Percentiles rank a stretch among this genome's conserved stretches.
Conservation (phyloP, 2,113 vertebrate species). For the Engystomops pustulosus region DNA sequence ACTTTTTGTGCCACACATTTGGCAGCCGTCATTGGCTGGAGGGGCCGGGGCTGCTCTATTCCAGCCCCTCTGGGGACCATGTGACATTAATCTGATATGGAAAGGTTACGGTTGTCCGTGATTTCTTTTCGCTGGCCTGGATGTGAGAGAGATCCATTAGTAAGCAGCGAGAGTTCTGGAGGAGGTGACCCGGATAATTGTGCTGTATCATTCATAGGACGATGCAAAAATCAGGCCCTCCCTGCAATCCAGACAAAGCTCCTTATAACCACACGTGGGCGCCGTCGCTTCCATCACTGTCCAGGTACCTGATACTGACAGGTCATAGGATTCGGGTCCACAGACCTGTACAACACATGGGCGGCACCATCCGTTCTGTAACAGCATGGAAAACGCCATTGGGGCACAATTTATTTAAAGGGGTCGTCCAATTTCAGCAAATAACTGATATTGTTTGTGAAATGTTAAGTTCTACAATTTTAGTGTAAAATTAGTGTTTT, state of each 20-base stretch:
- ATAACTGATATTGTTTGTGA: too few relatives aligned
- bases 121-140: background rate
- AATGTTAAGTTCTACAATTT: too few relatives aligned
- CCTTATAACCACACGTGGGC: conserved; percentile 13
- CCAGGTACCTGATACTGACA: background rate
- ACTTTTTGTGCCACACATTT: background rate
- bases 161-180: conserved; percentile 17
- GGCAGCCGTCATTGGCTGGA: background rate
- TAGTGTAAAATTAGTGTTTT: too few relatives aligned
- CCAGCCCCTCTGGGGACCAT: background rate
- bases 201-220: conserved; percentile 34
- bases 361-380: too few relatives aligned
- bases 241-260: conserved; percentile 23
- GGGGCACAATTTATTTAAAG: too few relatives aligned
- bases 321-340: too few relatives aligned
- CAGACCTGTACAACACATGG: too few relatives aligned
- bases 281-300: background rate
- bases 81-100: conserved; percentile 36
- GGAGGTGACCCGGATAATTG: conserved; percentile 46
- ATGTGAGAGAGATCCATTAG: conserved; percentile 33
- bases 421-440: too few relatives aligned
- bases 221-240: conserved; percentile 43
- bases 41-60: background rate
- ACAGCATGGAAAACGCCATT: too few relatives aligned
- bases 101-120: conserved; percentile 27